Evolutionary conservation across 2,797 vertebrate genomes (phyloP).

Genomic region (Harpagifer antarcticus): DNA sequence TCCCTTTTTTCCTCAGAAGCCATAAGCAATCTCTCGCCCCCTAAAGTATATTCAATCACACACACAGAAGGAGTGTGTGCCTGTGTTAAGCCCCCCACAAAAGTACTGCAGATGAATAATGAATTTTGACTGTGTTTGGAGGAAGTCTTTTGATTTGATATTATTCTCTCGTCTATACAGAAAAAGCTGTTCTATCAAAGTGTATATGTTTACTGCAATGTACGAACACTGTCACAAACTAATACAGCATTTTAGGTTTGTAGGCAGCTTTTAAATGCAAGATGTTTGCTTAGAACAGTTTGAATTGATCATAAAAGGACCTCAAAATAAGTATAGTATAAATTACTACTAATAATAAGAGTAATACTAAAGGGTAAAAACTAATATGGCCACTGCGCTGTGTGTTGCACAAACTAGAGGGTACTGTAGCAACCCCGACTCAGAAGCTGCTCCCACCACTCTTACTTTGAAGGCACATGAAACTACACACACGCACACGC

Average conservation of each 20-base stretch:
- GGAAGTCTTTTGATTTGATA: conserved; percentile 55
- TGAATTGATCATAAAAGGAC: background rate
- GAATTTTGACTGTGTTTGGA: conserved; percentile 43
- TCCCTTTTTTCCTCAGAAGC: conserved; percentile 56
- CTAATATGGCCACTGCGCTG: background rate
- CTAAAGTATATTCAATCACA: conserved; percentile 60
- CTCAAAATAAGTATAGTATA: background rate
- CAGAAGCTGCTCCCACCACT: conserved; percentile 22
- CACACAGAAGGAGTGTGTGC: conserved; percentile 11
- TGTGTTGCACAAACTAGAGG: conserved; percentile 22
- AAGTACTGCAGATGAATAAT: conserved; percentile 51
- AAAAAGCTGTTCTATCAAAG: conserved; percentile 52
- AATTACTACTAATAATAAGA: background rate
- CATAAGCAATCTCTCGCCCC: conserved; percentile 42
- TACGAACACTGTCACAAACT: conserved; percentile 24
- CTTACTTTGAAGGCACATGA: conserved; percentile 68
- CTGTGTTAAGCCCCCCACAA: conserved; percentile 40
- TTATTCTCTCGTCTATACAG: conserved; percentile 43
- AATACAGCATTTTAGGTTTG: conserved; percentile 16
- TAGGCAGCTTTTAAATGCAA: background rate
- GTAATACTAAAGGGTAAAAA: background rate
- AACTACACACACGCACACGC: conserved; percentile 19
- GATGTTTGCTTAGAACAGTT: background rate
- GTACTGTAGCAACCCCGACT: conserved; percentile 1
- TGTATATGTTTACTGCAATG: conserved; percentile 46